These are phyloP conservation scores for Lasioglossum baleicum DNA, from an alignment of 1,140 invertebrate species.

Conservation along the genomic window DNA sequence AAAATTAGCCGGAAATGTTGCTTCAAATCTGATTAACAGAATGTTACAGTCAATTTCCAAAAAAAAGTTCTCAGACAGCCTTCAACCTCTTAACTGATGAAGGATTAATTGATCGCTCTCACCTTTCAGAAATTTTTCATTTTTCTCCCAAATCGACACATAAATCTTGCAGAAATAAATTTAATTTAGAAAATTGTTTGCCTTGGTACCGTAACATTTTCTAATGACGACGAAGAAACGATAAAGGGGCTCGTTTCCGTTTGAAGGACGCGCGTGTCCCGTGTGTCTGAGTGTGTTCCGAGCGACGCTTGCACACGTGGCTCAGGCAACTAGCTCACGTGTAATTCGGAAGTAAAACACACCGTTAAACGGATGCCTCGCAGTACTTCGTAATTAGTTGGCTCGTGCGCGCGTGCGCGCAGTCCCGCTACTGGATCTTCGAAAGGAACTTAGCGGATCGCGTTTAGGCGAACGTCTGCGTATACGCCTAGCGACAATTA, in stretches of 20 bases:
- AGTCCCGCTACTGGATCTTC: background rate
- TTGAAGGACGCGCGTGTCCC: background rate
- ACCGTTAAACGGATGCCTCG: slow-evolving; percentile 8
- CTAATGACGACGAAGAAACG: too few relatives aligned
- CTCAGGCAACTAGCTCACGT: background rate
- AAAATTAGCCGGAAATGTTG: too few relatives aligned
- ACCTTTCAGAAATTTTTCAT: too few relatives aligned
- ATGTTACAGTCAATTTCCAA: too few relatives aligned
- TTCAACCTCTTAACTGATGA: too few relatives aligned
- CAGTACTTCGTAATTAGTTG: background rate
- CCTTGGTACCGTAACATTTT: too few relatives aligned
- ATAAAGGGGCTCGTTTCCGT: background rate
- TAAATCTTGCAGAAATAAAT: too few relatives aligned
- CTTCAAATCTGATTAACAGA: too few relatives aligned
- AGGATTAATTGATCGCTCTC: too few relatives aligned
- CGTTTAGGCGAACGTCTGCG: background rate
- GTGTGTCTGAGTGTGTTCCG: background rate
- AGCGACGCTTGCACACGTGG: background rate
- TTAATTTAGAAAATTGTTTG: too few relatives aligned
- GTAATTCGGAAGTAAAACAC: background rate
- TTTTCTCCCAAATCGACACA: too few relatives aligned
- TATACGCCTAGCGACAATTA: background rate
- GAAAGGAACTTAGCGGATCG: background rate
- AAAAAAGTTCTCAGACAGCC: too few relatives aligned
- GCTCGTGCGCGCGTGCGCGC: background rate